Evolutionary conservation across 1,140 invertebrate species (phyloP), one percentile per base, ranked within the genome.

Genomic region (Acromyrmex heyeri): DNA sequence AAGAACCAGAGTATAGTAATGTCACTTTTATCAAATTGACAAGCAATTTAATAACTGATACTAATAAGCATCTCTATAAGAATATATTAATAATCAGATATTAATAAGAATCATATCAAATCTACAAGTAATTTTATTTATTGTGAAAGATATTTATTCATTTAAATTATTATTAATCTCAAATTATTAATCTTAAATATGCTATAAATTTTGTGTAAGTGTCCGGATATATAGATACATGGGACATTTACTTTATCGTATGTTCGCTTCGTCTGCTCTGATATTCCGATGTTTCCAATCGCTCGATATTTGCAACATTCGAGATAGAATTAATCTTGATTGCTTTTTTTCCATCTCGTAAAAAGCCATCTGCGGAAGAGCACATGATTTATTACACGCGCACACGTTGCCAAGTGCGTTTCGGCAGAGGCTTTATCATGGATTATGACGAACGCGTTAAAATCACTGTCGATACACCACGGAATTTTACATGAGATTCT

Each of bases 361-460:
- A 77, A 62, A 44, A 21, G 21, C 34, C 21, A 64, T 44, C 30
- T 27, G 34, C 34, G 16, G 30, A 59, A 38, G n/a, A 38, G 30
- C 55, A 73, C 30, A 12, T n/a, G 65, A 69, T 48, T 69, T 50
- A 34, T 55, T 12, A 10, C 30, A 18, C 2, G 50, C 48, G 48
- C n/a, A 3, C 21, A 16, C n/a, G 16, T 38, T 2, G 50, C 24
- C 50, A 12, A 55, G 50, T 27, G 61, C 3, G 0, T 14, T 12
- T 50, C 18, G 18, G 21, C 10, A n/a, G 21, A 2, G 0, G 18
- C 5, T 79, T 79, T 44, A 34, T 79, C 59, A n/a, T 18, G 38
- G 27, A 53, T 78, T 65, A 65, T 30, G 44, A 78, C 38, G n/a
- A 21, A 21, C 30, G 44, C 76, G 24, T 69, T 69, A 69, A 69